Percentiles rank a stretch among this genome's conserved stretches.
Evolutionary conservation across 2,797 vertebrate species (phyloP).

Genomic region (Dendrocincla tyrannina): DNA sequence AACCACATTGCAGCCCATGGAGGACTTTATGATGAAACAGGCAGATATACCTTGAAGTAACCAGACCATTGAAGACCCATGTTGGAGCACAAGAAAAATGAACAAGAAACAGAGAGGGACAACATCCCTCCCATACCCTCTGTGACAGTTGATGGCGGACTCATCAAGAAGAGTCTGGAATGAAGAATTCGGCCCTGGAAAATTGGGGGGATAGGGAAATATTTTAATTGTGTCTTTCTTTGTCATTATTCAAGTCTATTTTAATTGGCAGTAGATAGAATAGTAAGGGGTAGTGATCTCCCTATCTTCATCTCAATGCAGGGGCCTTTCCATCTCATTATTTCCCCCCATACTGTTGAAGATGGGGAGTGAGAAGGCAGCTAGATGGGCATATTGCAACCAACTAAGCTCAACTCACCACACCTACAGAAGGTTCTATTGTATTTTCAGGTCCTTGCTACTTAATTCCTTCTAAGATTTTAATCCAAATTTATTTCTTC

Average conservation of each 20-base stretch:
- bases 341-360: not conserved
- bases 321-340: not conserved
- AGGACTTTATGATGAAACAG: not conserved
- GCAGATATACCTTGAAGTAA: not conserved
- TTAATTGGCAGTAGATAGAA: not conserved
- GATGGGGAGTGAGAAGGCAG: not conserved
- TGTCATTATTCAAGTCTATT: not conserved
- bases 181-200: not conserved
- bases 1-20: not conserved
- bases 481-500: not conserved
- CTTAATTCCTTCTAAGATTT: not conserved
- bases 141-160: not conserved
- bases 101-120: not conserved
- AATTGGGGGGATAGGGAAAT: not conserved
- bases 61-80: not conserved
- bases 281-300: not conserved
- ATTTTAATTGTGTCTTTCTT: not conserved
- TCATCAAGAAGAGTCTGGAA: not conserved
- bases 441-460: not conserved
- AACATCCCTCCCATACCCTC: rapidly evolving
- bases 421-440: not conserved
- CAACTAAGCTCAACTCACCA: not conserved
- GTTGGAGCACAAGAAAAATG: not conserved
- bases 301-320: not conserved
- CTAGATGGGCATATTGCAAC: not conserved